phyloP scores from a whole-genome alignment of 2,113 vertebrate species.

The Spheniscus mendiculus region DNA sequence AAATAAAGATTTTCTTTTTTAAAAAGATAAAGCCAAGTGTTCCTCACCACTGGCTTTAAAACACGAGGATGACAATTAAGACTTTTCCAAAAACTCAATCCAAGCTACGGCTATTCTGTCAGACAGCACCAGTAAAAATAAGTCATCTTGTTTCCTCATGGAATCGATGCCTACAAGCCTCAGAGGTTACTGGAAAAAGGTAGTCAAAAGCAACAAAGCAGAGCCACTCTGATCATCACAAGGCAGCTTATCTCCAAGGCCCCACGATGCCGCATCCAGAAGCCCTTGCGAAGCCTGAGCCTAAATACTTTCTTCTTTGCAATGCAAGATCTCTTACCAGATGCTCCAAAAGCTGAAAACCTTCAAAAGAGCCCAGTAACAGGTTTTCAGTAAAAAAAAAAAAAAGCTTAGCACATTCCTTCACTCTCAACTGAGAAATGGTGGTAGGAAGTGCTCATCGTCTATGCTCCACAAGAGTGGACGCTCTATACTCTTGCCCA shows the following conservation, averaged over 20 bases:
- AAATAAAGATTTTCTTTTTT: not conserved
- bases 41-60: not conserved
- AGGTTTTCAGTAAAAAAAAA: not conserved
- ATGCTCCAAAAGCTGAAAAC: not conserved
- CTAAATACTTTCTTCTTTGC: not conserved
- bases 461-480: rapidly evolving
- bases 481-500: rapidly evolving
- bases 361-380: not conserved
- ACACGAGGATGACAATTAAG: not conserved
- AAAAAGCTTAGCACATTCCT: not conserved
- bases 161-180: not conserved
- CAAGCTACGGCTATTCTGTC: not conserved
- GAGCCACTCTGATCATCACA: not conserved
- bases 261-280: not conserved
- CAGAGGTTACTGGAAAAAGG: not conserved
- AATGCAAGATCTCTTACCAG: not conserved
- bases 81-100: not conserved
- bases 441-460: not conserved
- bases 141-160: not conserved
- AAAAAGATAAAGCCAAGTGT: not conserved
- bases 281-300: not conserved
- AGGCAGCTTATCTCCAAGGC: not conserved
- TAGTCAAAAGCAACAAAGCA: not conserved
- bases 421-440: not conserved
- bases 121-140: not conserved